Evolutionary conservation across 2,888 invertebrate genomes (phyloP), one percentile per base, ranked within the genome.

Genomic region (Blastobasis lacticolella): DNA sequence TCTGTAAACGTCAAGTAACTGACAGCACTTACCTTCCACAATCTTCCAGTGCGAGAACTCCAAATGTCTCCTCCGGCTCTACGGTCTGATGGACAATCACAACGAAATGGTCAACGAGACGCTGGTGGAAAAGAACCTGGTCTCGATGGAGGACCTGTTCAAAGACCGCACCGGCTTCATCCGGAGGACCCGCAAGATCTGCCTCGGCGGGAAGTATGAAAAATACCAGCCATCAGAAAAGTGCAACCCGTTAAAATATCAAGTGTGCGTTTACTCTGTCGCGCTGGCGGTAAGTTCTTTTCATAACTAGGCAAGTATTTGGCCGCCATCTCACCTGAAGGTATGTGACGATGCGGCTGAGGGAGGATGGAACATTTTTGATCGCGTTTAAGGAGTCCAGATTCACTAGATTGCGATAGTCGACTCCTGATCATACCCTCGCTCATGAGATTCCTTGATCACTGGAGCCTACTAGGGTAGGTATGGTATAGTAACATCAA

Each of bases 201-300:
- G 44, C 44, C n/a, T 44, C n/a, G 44, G 10, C 10, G 44, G 44
- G 23, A n/a, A 10, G n/a, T 44, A 44, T 10, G 4, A 10, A 6
- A 7, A 10, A n/a, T 44, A 44, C 4, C n/a, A 6, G n/a, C 44
- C 45, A 1, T 45, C 37, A 7, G 8, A 8, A 2, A 10, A 36
- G 36, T 53, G 53, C 37, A 1, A 10, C 5, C 10, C 40, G 2
- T 41, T 50, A 10, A 45, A 48, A 42, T 53, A 47, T 10, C 38
- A 47, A 38, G 41, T 43, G 9, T 53, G 53, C 37, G 46, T 48
- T 5, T 48, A 44, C 10, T 48, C 54, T 8, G 48, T 49, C 37
- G 47, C 49, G 37, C 23, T 43, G n/a, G 36, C 49, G 7, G 53
- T 53, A 49, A 48, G 48, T 48, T 46, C 6, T 57, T 23, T 23